phyloP scores from a whole-genome alignment of 2,113 vertebrate species.

The Tiliqua scincoides region DNA sequence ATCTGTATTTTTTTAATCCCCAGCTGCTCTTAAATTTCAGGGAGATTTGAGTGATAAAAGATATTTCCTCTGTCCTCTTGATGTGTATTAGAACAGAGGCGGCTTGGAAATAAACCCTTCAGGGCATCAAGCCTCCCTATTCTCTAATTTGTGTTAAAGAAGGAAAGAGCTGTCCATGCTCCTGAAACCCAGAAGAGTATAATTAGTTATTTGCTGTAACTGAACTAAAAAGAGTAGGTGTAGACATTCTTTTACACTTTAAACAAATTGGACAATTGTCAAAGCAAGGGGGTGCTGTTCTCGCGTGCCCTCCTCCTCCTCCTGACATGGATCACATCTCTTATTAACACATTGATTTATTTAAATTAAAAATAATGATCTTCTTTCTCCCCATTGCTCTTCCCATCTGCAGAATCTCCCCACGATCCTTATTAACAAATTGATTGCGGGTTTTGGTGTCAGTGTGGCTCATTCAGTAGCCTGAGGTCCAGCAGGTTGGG shows the following conservation, averaged over 20 bases:
- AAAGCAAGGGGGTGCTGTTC: slow-evolving; percentile 20
- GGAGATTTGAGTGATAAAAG: slow-evolving; percentile 85
- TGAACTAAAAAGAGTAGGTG: slow-evolving; percentile 67
- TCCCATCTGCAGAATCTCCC: slow-evolving; percentile 60
- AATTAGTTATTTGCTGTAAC: slow-evolving; percentile 74
- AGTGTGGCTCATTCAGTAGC: slow-evolving; percentile 70
- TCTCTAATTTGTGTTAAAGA: slow-evolving; percentile 77
- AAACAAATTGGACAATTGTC: slow-evolving; percentile 50
- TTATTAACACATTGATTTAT: slow-evolving; percentile 70
- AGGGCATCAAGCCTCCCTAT: slow-evolving; percentile 77
- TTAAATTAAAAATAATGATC: slow-evolving; percentile 77
- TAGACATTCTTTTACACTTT: slow-evolving; percentile 58
- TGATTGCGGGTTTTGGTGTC: slow-evolving; percentile 70
- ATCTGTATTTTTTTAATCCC: slow-evolving; percentile 70
- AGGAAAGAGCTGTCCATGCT: slow-evolving; percentile 65
- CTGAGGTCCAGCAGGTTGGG: slow-evolving; percentile 60
- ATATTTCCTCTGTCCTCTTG: slow-evolving; percentile 79
- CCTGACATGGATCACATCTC: slow-evolving; percentile 40
- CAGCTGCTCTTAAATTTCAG: slow-evolving; percentile 88
- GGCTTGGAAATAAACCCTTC: slow-evolving; percentile 71
- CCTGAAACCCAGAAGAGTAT: slow-evolving; percentile 53
- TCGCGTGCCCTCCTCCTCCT: slow-evolving; percentile 43
- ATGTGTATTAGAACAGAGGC: slow-evolving; percentile 80
- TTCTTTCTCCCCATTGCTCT: slow-evolving; percentile 43
- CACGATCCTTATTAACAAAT: slow-evolving; percentile 67